Conservation (phyloP, 2,888 invertebrate genomes). For the Congeria kusceri region DNA sequence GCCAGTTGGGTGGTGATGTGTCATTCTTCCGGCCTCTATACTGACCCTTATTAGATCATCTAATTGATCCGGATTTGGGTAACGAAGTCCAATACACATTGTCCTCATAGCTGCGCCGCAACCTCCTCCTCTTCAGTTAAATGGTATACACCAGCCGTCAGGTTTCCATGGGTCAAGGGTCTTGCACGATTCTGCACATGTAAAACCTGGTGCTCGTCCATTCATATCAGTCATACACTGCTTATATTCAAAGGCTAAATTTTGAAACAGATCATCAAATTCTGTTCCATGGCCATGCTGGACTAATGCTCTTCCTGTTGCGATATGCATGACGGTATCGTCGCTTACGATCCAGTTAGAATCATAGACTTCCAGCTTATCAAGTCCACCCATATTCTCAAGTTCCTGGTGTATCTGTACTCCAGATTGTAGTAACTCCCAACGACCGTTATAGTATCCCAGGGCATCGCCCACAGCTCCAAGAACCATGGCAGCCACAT, state of each 20-base stretch:
- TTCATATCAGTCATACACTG: slow-evolving; percentile 33
- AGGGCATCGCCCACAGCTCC: slow-evolving; percentile 83
- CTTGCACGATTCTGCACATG: background rate
- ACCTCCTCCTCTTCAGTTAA: slow-evolving; percentile 72
- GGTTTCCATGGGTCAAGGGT: slow-evolving; percentile 2
- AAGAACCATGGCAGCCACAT: slow-evolving; percentile 82
- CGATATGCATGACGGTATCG: slow-evolving; percentile 84
- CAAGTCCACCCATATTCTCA: slow-evolving; percentile 75
- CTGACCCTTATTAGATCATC: slow-evolving; percentile 78
- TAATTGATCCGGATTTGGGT: slow-evolving; percentile 72
- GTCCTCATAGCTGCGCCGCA: slow-evolving; percentile 83
- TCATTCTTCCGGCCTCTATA: slow-evolving; percentile 81
- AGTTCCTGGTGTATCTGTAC: slow-evolving; percentile 76
- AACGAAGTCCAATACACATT: slow-evolving; percentile 82
- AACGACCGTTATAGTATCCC: slow-evolving; percentile 80
- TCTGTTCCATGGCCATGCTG: slow-evolving; percentile 20
- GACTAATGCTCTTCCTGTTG: slow-evolving; percentile 79
- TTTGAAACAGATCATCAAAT: slow-evolving; percentile 58
- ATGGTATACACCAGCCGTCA: slow-evolving; percentile 10
- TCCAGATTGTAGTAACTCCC: slow-evolving; percentile 81
- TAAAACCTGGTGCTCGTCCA: slow-evolving; percentile 24
- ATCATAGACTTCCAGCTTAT: slow-evolving; percentile 70
- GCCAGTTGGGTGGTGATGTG: slow-evolving; percentile 82
- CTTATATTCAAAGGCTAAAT: slow-evolving; percentile 17
- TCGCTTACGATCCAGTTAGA: slow-evolving; percentile 82